Base-by-base conservation (phyloP, 2,797 vertebrate species). In the Anas flavirostris region DNA sequence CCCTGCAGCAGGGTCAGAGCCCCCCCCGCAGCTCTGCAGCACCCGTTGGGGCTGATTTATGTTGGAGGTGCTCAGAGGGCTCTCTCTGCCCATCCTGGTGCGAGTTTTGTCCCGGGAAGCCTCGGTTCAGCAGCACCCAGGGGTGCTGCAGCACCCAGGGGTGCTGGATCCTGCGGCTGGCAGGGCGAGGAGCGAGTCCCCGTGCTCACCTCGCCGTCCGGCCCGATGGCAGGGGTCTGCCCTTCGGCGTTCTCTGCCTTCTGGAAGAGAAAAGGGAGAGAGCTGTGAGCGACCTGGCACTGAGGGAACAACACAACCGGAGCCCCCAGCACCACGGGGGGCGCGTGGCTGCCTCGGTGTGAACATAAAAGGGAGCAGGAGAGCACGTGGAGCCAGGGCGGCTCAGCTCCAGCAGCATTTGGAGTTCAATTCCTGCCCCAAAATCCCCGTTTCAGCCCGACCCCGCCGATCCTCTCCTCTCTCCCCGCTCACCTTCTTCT, bases 191-290 rank as follows among this genome's bases (percentile, higher is more conserved):
- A 22, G 46, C 46, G 11, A 46, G 46, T 12, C 46, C 21, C 46
- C 46, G 46, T 22, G 22, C 98, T 98, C 77, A 99, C 99, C 97
- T 99, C 99, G 31, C 99, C 99, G 41, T 99, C 99, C 0, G 99
- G 99, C 31, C 99, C 99, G 5, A 99, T 97, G 3, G 96, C 97
- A 16, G 98, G 88, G 7, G 97, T 96, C 89, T 98, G 98, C 16
- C 98, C 98, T 60, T 99, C 99, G 0, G 96, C 81, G 0, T 96
- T 94, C 96, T 99, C 99, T 1, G 98, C 98, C 98, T 99, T 99
- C 99, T 99, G 96, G 2, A 96, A 94, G n/a, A 43, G 39, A 23
- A 48, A 76, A 73, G 33, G 31, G 69, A 55, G 6, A 35, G 0
- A 19, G 39, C 2, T 2, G 31, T 60, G 9, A 73, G 31, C 3